Evolutionary conservation across 2,797 vertebrate species (phyloP).

Genomic region (Fundulus diaphanus): DNA sequence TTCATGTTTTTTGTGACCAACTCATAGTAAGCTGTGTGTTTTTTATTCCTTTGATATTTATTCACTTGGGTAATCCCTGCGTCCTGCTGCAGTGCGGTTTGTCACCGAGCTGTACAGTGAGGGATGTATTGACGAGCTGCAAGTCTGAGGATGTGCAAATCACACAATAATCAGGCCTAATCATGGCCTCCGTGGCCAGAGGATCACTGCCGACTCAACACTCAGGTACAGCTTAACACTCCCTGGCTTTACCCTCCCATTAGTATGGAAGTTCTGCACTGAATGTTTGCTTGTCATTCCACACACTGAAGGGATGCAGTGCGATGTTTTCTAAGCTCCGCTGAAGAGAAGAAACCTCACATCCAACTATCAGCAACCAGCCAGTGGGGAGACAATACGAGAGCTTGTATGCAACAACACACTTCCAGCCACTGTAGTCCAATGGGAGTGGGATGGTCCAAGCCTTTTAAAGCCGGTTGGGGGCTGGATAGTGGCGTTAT

Average conservation of each 20-base stretch:
- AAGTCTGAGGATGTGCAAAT: conserved; percentile 57
- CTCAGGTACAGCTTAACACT: conserved; percentile 34
- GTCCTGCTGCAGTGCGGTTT: conserved; percentile 49
- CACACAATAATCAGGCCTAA: conserved; percentile 69
- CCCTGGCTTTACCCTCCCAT: conserved; percentile 19
- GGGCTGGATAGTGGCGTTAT: conserved; percentile 59
- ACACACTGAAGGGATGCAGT: conserved; percentile 40
- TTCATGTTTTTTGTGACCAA: conserved; percentile 35
- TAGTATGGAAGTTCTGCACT: conserved; percentile 15
- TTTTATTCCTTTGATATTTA: conserved; percentile 55
- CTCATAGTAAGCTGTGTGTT: conserved; percentile 37
- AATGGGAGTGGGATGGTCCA: conserved; percentile 50
- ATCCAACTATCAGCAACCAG: conserved; percentile 45
- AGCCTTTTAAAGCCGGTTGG: conserved; percentile 61
- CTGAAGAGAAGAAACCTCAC: conserved; percentile 38
- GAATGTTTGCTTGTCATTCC: conserved; percentile 23
- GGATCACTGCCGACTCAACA: conserved; percentile 36
- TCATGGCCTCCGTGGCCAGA: conserved; percentile 36
- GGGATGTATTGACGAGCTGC: conserved; percentile 64
- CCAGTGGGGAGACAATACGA: conserved; percentile 45
- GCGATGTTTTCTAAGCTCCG: conserved; percentile 48
- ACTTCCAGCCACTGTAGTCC: conserved; percentile 43
- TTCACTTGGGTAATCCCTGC: conserved; percentile 41
- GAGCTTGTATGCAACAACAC: conserved; percentile 39
- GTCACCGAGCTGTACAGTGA: conserved; percentile 31